phyloP scores from a whole-genome alignment of 2,113 vertebrate genomes.

The Lagopus leucura region DNA sequence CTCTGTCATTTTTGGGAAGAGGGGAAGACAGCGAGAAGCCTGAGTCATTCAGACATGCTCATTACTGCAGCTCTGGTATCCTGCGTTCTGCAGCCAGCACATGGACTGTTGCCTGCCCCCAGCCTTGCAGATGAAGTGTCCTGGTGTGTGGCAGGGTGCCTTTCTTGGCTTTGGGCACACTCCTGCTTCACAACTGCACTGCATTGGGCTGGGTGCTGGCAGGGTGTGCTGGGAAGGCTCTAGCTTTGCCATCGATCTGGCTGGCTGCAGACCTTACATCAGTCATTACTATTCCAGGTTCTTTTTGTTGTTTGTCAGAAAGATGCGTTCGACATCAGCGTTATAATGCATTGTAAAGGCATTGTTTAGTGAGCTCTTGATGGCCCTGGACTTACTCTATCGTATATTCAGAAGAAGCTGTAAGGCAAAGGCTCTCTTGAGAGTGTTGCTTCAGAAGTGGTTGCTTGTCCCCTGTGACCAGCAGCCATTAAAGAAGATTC shows the following conservation, averaged over 20 bases:
- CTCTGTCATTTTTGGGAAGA: slow-evolving; percentile 9
- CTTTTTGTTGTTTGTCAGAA: neutral
- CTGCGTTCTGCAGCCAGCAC: neutral
- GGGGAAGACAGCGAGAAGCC: neutral
- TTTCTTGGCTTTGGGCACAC: neutral
- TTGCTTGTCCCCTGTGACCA: neutral
- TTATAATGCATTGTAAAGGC: neutral
- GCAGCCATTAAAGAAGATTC: neutral
- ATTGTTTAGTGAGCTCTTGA: neutral
- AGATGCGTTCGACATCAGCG: accelerated
- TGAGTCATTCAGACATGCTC: neutral
- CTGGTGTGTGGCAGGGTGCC: neutral
- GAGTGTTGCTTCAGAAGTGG: neutral
- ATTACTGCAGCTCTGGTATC: neutral
- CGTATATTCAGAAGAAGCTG: neutral
- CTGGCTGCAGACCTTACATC: neutral
- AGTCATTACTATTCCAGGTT: neutral
- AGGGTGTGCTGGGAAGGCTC: neutral
- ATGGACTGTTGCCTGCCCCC: neutral
- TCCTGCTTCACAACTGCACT: accelerated
- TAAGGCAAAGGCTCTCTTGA: neutral
- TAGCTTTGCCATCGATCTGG: neutral
- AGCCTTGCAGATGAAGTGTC: accelerated
- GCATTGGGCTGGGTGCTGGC: neutral
- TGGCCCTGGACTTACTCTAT: neutral